Conservation (phyloP, 2,797 vertebrate genomes). For the Amblyraja radiata region DNA sequence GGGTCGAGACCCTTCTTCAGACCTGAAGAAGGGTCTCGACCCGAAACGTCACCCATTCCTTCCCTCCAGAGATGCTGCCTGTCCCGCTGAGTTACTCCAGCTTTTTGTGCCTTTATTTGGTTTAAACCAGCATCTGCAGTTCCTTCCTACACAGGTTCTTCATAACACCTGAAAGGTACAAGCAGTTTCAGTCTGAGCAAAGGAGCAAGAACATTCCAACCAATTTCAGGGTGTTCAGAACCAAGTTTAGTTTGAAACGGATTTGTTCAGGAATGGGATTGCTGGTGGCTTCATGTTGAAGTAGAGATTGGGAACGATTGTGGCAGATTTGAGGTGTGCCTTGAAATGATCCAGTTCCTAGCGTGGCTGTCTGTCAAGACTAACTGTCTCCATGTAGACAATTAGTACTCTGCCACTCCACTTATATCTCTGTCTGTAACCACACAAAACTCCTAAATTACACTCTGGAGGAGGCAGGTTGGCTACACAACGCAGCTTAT, state of each 20-base stretch:
- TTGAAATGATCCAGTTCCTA: conserved; percentile 49
- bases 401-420: conserved; percentile 49
- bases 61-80: too few relatives aligned
- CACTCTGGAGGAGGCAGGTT: conserved; percentile 12
- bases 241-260: background rate
- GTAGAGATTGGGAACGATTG: conserved; percentile 48
- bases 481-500: background rate
- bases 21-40: too few relatives aligned
- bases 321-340: conserved; percentile 51
- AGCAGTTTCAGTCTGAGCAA: background rate
- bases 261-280: conserved; percentile 26
- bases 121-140: too few relatives aligned
- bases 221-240: background rate
- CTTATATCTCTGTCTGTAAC: conserved; percentile 43
- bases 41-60: too few relatives aligned
- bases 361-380: conserved; percentile 42
- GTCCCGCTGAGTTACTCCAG: too few relatives aligned
- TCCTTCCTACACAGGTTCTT: background rate
- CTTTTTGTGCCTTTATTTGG: too few relatives aligned
- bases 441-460: conserved; percentile 31
- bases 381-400: conserved; percentile 52
- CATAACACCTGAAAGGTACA: background rate
- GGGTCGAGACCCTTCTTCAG: too few relatives aligned
- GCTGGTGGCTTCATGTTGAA: background rate
- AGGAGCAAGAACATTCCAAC: background rate